Evolutionary conservation across 23 tunicate genomes (phyloP).

Genomic region (Diplosoma virens): DNA sequence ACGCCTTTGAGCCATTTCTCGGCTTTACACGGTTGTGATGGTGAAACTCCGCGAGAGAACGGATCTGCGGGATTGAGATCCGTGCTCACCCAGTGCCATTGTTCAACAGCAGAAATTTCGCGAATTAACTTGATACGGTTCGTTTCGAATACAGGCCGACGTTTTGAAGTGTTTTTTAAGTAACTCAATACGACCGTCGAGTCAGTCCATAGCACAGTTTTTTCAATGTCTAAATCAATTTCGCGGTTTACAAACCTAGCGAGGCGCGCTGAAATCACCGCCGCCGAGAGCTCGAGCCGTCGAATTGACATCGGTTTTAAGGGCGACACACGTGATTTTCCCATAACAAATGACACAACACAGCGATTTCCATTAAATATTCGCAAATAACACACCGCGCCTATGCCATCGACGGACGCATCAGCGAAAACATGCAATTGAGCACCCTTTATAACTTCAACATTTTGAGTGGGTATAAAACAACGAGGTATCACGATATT

Average conservation of each 20-base stretch:
- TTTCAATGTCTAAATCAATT: background rate
- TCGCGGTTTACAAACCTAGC: conserved; percentile 17
- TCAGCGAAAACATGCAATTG: conserved; percentile 19
- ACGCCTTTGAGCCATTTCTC: background rate
- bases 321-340: conserved; percentile 12
- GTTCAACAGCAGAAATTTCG: background rate
- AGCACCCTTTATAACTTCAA: no score
- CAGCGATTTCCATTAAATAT: background rate
- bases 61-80: background rate
- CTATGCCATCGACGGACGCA: background rate
- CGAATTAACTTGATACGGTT: conserved; percentile 5
- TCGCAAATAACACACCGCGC: conserved; percentile 6
- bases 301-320: conserved; percentile 5
- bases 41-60: conserved; percentile 16
- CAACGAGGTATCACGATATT: conserved; percentile 1
- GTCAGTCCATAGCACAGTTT: background rate
- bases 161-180: conserved; percentile 8
- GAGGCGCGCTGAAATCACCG: conserved; percentile 7
- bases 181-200: background rate
- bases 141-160: conserved; percentile 11
- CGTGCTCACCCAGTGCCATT: background rate
- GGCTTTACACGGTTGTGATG: background rate
- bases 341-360: conserved; percentile 1
- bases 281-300: conserved; percentile 1
- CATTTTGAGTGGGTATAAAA: background rate